Conservation (phyloP, 2,888 invertebrate genomes). For the Trilocha varians region DNA sequence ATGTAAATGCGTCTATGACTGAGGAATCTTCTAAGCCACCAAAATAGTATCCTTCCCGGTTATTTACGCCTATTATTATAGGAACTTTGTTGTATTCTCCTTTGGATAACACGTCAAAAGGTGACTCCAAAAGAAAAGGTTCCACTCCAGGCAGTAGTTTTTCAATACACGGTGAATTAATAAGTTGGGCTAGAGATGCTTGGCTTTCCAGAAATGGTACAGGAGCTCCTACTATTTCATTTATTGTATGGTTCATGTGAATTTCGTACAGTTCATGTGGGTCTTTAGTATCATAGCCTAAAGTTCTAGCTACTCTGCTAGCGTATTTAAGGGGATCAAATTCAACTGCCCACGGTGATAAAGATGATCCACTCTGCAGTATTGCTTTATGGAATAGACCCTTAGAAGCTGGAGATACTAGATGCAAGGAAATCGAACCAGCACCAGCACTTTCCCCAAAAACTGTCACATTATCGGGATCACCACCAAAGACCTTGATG, state of each 20-base stretch:
- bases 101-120: slow-evolving; percentile 9
- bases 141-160: slow-evolving; percentile 8
- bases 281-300: slow-evolving; percentile 4
- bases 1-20: too few species aligned
- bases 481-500: slow-evolving; percentile 29
- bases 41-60: slow-evolving; percentile 18
- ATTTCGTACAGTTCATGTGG: slow-evolving; percentile 4
- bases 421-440: slow-evolving; percentile 22
- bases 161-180: slow-evolving; percentile 9
- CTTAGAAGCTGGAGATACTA: slow-evolving; percentile 23
- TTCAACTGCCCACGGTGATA: slow-evolving; percentile 21
- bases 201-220: slow-evolving; percentile 3
- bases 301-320: slow-evolving; percentile 14
- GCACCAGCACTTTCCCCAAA: slow-evolving; percentile 33
- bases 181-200: background rate
- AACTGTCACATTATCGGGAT: slow-evolving; percentile 28
- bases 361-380: slow-evolving; percentile 27
- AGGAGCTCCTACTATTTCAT: slow-evolving; percentile 2
- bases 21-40: slow-evolving; percentile 7
- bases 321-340: slow-evolving; percentile 17
- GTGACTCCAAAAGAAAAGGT: slow-evolving; percentile 12
- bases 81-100: slow-evolving; percentile 19
- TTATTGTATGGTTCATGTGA: slow-evolving; percentile 4
- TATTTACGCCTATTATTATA: slow-evolving; percentile 19
- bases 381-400: slow-evolving; percentile 30